Evolutionary conservation across 2,797 vertebrate species (phyloP).

Genomic region (Enteromius mattozi): DNA sequence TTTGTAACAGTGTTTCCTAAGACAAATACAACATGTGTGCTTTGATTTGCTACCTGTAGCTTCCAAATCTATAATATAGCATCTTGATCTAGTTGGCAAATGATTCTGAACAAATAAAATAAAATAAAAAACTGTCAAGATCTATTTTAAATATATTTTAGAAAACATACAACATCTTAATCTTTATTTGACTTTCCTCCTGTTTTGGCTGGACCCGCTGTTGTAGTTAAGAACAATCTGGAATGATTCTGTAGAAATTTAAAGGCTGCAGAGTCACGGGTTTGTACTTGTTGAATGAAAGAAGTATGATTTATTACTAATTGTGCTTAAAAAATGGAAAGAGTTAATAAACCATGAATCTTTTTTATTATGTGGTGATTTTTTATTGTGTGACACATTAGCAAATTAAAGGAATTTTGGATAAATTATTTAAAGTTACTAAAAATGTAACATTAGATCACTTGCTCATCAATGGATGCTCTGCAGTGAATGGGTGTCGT

Average conservation of each 20-base stretch:
- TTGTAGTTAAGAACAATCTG: conserved; percentile 65
- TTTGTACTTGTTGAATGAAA: not conserved
- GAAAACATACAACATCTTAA: conserved; percentile 62
- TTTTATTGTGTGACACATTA: not conserved
- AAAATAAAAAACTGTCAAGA: conserved; percentile 64
- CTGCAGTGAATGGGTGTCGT: not conserved
- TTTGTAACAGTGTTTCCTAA: conserved; percentile 61
- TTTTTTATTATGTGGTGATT: not conserved
- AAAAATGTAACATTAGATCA: not conserved
- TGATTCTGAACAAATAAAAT: conserved; percentile 71
- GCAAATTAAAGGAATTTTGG: not conserved
- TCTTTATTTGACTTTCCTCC: conserved; percentile 49
- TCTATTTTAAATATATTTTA: conserved; percentile 71
- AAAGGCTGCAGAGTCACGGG: not conserved
- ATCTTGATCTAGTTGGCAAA: conserved; percentile 74
- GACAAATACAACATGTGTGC: conserved; percentile 72
- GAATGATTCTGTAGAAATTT: conserved; percentile 56
- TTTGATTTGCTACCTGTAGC: conserved; percentile 67
- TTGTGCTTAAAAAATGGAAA: conserved; percentile 26
- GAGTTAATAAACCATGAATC: not conserved
- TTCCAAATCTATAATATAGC: conserved; percentile 65
- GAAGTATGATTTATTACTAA: conserved; percentile 5
- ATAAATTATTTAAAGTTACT: not conserved
- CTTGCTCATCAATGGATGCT: not conserved
- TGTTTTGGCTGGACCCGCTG: conserved; percentile 49